A percentile compares a stretch with the other conserved stretches of the same genome.
phyloP scores from a whole-genome alignment of 2,797 vertebrate species.

The Microchirus variegatus region DNA sequence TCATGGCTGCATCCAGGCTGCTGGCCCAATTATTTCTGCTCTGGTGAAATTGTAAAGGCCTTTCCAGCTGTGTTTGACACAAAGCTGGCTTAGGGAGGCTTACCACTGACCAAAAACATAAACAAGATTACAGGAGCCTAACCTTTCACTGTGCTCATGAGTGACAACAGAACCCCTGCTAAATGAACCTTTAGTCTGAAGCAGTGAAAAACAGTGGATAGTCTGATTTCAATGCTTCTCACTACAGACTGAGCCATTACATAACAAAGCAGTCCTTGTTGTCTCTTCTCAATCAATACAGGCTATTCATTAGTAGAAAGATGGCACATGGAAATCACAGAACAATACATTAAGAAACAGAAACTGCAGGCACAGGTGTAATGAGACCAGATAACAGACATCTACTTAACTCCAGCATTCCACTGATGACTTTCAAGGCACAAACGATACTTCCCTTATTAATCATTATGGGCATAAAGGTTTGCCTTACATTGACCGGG shows the following conservation, averaged over 20 bases:
- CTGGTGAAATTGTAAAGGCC: constrained; percentile 69
- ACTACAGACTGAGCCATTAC: constrained; percentile 16
- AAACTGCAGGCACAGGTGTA: constrained; percentile 33
- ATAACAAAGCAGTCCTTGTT: constrained; percentile 52
- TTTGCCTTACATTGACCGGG: constrained; percentile 57
- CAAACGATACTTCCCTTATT: constrained; percentile 68
- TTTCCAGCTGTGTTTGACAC: constrained; percentile 78
- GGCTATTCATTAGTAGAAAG: constrained; percentile 53
- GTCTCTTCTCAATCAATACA: constrained; percentile 53
- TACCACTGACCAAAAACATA: constrained; percentile 74
- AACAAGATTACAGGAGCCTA: constrained; percentile 69
- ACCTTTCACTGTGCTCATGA: constrained; percentile 52
- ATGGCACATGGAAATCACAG: constrained; percentile 10
- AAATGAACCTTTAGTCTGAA: constrained; percentile 48
- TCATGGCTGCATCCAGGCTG: constrained; percentile 69
- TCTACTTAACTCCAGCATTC: constrained; percentile 54
- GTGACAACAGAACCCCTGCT: constrained; percentile 51
- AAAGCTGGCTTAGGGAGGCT: constrained; percentile 68
- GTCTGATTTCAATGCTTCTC: constrained; percentile 15
- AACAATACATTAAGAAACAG: constrained; percentile 34
- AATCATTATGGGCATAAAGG: constrained; percentile 75
- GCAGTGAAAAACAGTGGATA: constrained; percentile 18
- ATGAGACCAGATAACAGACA: constrained; percentile 55
- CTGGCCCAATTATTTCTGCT: constrained; percentile 78
- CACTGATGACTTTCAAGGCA: constrained; percentile 56